Evolutionary conservation across 2,113 vertebrate genomes (phyloP).

Genomic region (Sphyrna mokarran): DNA sequence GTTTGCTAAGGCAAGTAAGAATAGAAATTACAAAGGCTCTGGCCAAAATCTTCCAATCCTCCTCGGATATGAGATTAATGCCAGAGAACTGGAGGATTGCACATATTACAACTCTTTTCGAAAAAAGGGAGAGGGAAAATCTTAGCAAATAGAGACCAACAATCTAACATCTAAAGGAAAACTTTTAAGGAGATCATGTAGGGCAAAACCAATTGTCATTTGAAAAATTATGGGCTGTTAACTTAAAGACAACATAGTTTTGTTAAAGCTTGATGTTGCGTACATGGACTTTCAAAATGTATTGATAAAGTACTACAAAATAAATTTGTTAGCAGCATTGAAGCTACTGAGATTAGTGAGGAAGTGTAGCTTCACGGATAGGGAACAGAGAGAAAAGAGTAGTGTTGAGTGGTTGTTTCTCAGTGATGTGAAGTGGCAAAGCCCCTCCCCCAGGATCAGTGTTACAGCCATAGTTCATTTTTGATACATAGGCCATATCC

Average conservation of each 20-base stretch:
- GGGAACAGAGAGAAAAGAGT: neutral
- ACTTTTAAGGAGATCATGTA: neutral
- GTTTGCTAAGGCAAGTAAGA: too few species aligned
- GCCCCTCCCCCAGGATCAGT: neutral
- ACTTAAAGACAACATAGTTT: neutral
- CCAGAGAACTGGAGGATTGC: neutral
- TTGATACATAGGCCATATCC: neutral
- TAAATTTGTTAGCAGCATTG: neutral
- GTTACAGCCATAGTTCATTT: neutral
- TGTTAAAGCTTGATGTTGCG: neutral
- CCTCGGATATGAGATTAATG: neutral
- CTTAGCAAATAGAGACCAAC: neutral
- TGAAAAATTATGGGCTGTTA: neutral
- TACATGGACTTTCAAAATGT: neutral
- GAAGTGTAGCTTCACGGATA: neutral
- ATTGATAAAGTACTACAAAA: neutral
- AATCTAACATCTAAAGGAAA: neutral
- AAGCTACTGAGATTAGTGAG: neutral
- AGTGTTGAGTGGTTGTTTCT: neutral
- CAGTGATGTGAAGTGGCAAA: neutral
- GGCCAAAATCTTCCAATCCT: too few species aligned
- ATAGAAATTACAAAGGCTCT: too few species aligned
- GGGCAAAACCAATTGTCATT: neutral
- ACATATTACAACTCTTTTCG: neutral
- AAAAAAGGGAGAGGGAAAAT: neutral